phyloP scores from a whole-genome alignment of 2,888 invertebrate genomes.

The Drosophila nr. perissopoda region DNA sequence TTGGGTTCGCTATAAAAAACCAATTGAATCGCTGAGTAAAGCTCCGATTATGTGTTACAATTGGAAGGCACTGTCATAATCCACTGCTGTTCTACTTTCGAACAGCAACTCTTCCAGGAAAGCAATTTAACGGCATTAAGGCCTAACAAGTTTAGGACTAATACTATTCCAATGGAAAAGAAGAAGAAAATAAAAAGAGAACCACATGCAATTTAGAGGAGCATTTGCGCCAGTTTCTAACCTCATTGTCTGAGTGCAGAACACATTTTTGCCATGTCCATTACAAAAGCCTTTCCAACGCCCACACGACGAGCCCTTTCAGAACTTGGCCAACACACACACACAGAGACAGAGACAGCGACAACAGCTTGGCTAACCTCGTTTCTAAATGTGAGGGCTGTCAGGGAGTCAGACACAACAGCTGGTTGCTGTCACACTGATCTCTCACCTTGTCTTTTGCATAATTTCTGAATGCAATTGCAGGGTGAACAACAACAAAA shows the following conservation, averaged over 20 bases:
- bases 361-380: conserved; percentile 58
- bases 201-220: conserved; percentile 6
- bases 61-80: conserved; percentile 36
- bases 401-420: conserved; percentile 53
- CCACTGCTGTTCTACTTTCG: conserved; percentile 34
- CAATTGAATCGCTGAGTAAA: conserved; percentile 2
- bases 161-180: conserved; percentile 1
- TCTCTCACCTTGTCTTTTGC: conserved; percentile 65
- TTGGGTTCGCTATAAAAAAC: background rate
- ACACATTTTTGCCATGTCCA: conserved; percentile 47
- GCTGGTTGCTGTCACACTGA: conserved; percentile 73
- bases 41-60: conserved; percentile 10
- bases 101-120: conserved; percentile 28
- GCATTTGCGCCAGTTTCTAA: conserved; percentile 51
- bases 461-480: conserved; percentile 62
- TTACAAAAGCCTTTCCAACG: conserved; percentile 33
- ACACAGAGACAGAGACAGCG: conserved; percentile 3
- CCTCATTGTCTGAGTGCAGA: conserved; percentile 44
- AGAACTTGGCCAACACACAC: conserved; percentile 52
- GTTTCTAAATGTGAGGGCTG: conserved; percentile 50
- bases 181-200: background rate
- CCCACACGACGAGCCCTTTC: conserved; percentile 63
- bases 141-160: conserved; percentile 39
- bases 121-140: conserved; percentile 45
- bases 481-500: conserved; percentile 19